Evolutionary conservation across 2,888 invertebrate genomes (phyloP), one percentile per base, ranked within the genome.

Genomic region (Drosophila neonasuta): DNA sequence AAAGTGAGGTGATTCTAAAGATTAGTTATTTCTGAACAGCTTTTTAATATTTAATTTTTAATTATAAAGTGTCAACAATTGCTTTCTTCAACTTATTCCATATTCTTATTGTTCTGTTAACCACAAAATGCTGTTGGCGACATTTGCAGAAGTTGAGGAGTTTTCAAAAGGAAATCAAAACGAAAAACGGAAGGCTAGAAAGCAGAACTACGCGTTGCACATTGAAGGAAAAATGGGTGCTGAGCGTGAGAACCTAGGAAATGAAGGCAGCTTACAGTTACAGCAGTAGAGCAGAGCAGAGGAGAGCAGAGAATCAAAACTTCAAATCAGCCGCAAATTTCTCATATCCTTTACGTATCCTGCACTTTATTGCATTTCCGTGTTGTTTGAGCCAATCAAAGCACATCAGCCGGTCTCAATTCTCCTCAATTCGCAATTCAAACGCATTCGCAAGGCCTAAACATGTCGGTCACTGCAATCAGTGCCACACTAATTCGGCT

Each of bases 361-460:
- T 67, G 64, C 48, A 72, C 68, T 79, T 79, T 77, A 72, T 70
- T 76, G 80, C 80, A 75, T 61, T 70, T 74, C 71, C 80, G 63
- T 63, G 51, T 51, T 57, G 42, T 61, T 62, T 39, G 48, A 56
- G 46, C 56, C 71, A 71, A 68, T 73, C 80, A 83, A 78, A 73
- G 54, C 17, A 32, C 20, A 32, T 54, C 54, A 42, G 41, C 15
- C 44, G 32, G 39, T 20, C 34, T 30, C 34, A 52, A 48, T 41
- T 17, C 30, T 9, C 24, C 34, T 34, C 34, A 52, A 52, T 41
- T 17, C 30, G 7, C 32, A 41, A 15, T 41, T 41, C 42, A 58
- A 67, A 64, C 24, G 55, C 24, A 24, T 5, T 24, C 6, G 20
- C 36, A 51, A 17, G 55, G 55, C 46, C 44, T 55, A 32, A 45